Percentiles rank a stretch among this genome's conserved stretches.
These are phyloP conservation scores for Ochotona princeps DNA, from an alignment of 2,113 vertebrate genomes.

Conservation along the genomic window DNA sequence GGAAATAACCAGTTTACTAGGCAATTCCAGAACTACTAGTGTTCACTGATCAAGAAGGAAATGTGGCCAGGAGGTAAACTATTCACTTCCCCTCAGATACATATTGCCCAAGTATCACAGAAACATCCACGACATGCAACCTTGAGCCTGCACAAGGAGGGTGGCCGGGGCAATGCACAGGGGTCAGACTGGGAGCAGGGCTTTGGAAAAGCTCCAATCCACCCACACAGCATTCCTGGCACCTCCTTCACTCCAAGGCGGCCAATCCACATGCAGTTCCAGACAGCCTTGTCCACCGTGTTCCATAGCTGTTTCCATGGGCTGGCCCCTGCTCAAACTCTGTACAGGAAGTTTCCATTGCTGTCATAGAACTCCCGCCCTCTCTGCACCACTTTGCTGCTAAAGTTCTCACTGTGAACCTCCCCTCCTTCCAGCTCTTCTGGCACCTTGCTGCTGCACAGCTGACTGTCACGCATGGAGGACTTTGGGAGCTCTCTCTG, in stretches of 20 bases:
- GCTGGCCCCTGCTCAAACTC: slow-evolving; percentile 82
- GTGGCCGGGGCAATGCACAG: not conserved
- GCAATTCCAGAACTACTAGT: not conserved
- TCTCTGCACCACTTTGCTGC: slow-evolving; percentile 80
- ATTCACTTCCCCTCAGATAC: not conserved
- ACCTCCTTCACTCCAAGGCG: not conserved
- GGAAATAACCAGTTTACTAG: slow-evolving; percentile 5
- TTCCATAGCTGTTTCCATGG: not conserved
- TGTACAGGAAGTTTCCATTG: slow-evolving; percentile 90
- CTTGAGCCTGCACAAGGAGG: not conserved
- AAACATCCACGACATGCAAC: not conserved
- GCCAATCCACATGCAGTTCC: not conserved
- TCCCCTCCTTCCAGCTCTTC: slow-evolving; percentile 70
- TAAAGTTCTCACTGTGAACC: slow-evolving; percentile 62
- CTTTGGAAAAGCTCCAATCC: not conserved
- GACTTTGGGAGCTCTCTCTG: slow-evolving; percentile 63
- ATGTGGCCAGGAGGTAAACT: not conserved
- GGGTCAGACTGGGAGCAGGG: not conserved
- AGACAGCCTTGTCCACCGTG: not conserved
- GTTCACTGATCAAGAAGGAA: slow-evolving; percentile 24
- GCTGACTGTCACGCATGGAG: not conserved
- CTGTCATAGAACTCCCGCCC: slow-evolving; percentile 89
- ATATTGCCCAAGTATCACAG: not conserved
- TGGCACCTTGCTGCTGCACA: slow-evolving; percentile 77
- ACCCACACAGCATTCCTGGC: not conserved